phyloP scores from a whole-genome alignment of 2,888 invertebrate species.

The Dynastes maya region DNA sequence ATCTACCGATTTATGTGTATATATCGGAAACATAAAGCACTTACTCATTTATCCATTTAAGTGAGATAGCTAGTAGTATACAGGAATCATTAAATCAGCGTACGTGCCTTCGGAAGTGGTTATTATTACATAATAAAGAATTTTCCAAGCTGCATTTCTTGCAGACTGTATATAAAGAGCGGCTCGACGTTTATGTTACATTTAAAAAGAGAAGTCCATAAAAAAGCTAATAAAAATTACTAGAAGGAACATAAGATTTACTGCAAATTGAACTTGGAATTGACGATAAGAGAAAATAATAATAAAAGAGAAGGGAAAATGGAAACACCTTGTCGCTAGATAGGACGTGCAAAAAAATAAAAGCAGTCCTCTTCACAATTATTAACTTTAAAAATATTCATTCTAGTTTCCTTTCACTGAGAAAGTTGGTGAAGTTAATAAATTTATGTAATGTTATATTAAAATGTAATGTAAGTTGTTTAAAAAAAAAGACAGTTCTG shows the following conservation, averaged over 20 bases:
- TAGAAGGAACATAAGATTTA: slow-evolving; percentile 49
- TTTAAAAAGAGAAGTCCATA: slow-evolving; percentile 43
- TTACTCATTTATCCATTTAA: too few species aligned
- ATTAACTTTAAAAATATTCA: not conserved
- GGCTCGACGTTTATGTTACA: slow-evolving; percentile 41
- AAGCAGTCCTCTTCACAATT: not conserved
- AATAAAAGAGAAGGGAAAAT: slow-evolving; percentile 29
- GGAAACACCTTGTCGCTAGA: slow-evolving; percentile 36
- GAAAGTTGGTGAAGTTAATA: too few species aligned
- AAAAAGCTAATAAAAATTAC: slow-evolving; percentile 47
- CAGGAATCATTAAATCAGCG: too few species aligned
- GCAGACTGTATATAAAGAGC: slow-evolving; percentile 17
- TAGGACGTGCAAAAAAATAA: not conserved
- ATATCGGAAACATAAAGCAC: too few species aligned
- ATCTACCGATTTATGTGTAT: too few species aligned
- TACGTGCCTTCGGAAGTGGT: not conserved
- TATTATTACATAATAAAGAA: slow-evolving; percentile 18
- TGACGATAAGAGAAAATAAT: slow-evolving; percentile 51
- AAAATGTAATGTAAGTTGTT: too few species aligned
- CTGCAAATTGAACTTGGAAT: slow-evolving; percentile 52
- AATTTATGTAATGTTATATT: too few species aligned
- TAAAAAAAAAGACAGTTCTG: too few species aligned
- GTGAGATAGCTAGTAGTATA: too few species aligned
- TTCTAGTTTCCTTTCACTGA: too few species aligned
- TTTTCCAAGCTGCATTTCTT: slow-evolving; percentile 22